Evolutionary conservation across 2,888 invertebrate genomes (phyloP), one percentile per base, ranked within the genome.

Genomic region (Orthosia gothica): DNA sequence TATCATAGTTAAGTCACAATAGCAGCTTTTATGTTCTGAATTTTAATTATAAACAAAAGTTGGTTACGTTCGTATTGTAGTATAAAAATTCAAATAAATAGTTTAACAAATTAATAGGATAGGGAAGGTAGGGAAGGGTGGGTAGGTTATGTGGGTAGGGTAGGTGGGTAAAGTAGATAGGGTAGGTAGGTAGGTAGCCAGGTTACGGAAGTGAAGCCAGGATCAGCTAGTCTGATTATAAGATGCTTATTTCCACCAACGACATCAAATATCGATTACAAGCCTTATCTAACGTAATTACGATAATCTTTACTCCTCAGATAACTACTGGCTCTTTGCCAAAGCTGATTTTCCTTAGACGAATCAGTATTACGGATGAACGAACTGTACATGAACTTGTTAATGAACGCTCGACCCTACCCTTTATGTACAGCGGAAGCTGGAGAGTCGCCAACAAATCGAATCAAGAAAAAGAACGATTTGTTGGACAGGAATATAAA

Each of bases 381-480:
- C 58, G 75, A 70, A 68, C 70, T 81, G 69, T 62, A 75, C 62
- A 18, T 84, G 81, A 71, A 84, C 81, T 84, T 75, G 68, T 55
- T 82, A 84, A 80, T 84, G 62, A 84, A 58, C 26, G 47, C 32
- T 55, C 47, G 62, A 81, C 32, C 50, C 65, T 70, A 66, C 66
- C 59, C 47, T 62, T 18, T 58, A 73, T 32, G 57, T 70, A 58
- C 63, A 54, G 5, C 73, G 74, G 74, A 74, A 66, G 3, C 62
- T 84, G 81, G 81, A 65, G 15, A 45, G 15, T 54, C 3, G 70
- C 70, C 81, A 82, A 65, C 50, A 52, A 65, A 82, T 82, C 50
- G 40, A 64, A 57, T 82, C 50, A 61, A 49, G 70, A 54, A 66
- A 52, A 68, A 40, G 7, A 66, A 72, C 32, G 55, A 55, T 70